Evolutionary conservation across 1,140 invertebrate genomes (phyloP).

Genomic region (Pogonomyrmex californicus): DNA sequence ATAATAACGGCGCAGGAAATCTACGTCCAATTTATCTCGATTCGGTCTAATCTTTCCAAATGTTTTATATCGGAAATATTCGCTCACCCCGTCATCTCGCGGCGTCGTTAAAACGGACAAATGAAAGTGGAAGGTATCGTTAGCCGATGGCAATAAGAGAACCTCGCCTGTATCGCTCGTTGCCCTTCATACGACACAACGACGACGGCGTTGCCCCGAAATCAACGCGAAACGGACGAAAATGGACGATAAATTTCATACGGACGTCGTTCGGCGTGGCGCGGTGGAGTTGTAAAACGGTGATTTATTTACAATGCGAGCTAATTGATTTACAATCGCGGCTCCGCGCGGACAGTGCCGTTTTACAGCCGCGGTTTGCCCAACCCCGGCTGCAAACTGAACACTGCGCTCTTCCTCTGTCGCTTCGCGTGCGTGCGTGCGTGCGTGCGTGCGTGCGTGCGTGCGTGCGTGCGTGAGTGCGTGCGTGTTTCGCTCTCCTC

Average conservation of each 20-base stretch:
- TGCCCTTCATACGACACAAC: neutral
- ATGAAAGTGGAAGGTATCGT: neutral
- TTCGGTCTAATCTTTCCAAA: neutral
- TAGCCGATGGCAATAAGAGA: conserved; percentile 20
- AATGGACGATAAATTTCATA: conserved; percentile 85
- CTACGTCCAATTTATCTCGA: neutral
- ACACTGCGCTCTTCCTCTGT: conserved; percentile 28
- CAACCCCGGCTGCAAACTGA: conserved; percentile 7
- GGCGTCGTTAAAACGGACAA: neutral
- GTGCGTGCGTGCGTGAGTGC: neutral
- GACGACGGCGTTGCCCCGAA: conserved; percentile 35
- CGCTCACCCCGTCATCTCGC: neutral
- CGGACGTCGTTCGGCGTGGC: conserved; percentile 80
- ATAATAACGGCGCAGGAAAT: neutral
- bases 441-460: neutral
- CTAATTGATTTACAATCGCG: conserved; percentile 86
- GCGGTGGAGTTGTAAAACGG: conserved; percentile 83
- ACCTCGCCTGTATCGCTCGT: neutral
- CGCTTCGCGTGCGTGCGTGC: neutral
- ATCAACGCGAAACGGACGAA: conserved; percentile 76
- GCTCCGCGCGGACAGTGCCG: conserved; percentile 69
- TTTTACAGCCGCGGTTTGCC: conserved; percentile 56
- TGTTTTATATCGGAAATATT: conserved; percentile 19
- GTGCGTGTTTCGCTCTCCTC: no score
- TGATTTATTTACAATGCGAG: conserved; percentile 86